Conservation (phyloP, 2,888 invertebrate genomes). For the Thecophora atra region DNA sequence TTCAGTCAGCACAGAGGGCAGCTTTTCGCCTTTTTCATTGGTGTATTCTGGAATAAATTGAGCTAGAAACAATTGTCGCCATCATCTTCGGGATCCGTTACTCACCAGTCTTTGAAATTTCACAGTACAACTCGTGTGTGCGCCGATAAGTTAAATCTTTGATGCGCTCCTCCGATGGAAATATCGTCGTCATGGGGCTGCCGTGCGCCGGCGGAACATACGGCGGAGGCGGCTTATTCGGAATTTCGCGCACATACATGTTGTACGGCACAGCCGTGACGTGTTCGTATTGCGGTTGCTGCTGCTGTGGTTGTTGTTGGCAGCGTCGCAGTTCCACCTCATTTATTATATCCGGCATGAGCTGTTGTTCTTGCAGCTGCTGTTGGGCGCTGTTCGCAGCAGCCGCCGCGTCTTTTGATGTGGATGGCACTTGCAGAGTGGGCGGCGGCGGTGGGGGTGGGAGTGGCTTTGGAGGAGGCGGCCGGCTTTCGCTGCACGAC, state of each 20-base stretch:
- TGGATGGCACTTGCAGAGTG: slow-evolving; percentile 19
- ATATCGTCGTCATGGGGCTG: slow-evolving; percentile 62
- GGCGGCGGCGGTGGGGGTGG: slow-evolving; percentile 38
- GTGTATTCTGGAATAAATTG: slow-evolving; percentile 49
- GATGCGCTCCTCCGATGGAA: slow-evolving; percentile 59
- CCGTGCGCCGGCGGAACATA: slow-evolving; percentile 73
- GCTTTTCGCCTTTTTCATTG: slow-evolving; percentile 52
- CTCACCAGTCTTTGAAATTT: slow-evolving; percentile 58
- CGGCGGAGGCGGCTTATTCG: slow-evolving; percentile 80
- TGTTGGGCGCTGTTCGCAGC: slow-evolving; percentile 22
- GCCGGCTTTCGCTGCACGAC: slow-evolving; percentile 30
- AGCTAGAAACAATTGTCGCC: background rate
- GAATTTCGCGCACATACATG: slow-evolving; percentile 73
- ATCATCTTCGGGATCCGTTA: background rate
- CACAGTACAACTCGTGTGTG: slow-evolving; percentile 56
- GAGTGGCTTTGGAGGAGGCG: slow-evolving; percentile 40
- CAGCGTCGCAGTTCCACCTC: slow-evolving; percentile 73
- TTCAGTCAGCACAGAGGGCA: slow-evolving; percentile 56
- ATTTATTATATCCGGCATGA: slow-evolving; percentile 63
- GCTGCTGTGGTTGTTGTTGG: slow-evolving; percentile 70
- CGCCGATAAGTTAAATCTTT: slow-evolving; percentile 58
- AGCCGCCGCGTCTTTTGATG: slow-evolving; percentile 20
- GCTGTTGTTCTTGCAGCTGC: slow-evolving; percentile 39
- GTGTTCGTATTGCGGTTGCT: slow-evolving; percentile 70
- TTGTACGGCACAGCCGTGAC: slow-evolving; percentile 55